phyloP scores from a whole-genome alignment of 2,888 invertebrate species.

The Phrixothrix hirtus region DNA sequence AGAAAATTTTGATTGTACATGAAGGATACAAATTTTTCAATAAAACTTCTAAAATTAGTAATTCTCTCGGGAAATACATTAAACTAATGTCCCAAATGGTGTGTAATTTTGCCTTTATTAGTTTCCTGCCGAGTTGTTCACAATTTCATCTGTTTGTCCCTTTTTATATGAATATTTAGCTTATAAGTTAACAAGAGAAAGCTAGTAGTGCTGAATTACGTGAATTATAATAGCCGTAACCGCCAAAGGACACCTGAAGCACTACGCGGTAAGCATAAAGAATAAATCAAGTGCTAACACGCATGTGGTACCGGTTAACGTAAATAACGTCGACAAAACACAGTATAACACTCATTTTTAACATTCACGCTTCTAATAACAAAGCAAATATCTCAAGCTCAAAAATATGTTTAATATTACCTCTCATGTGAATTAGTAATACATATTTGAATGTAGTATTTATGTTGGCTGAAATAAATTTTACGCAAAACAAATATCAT shows the following conservation, averaged over 20 bases:
- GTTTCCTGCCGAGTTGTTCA: conserved; percentile 25
- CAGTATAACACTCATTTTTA: conserved; percentile 29
- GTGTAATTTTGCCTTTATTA: conserved; percentile 33
- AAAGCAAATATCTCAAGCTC: conserved; percentile 17
- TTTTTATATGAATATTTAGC: conserved; percentile 23
- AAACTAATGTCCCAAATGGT: conserved; percentile 33
- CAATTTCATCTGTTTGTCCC: conserved; percentile 20
- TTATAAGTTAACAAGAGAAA: conserved; percentile 24
- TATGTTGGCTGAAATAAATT: too few relatives aligned
- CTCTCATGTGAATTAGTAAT: conserved; percentile 2
- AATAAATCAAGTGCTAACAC: conserved; percentile 32
- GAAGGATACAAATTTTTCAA: conserved; percentile 32
- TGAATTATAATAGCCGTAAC: conserved; percentile 30
- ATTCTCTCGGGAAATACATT: conserved; percentile 31
- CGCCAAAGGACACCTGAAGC: conserved; percentile 32
- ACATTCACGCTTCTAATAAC: conserved; percentile 21
- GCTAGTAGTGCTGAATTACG: conserved; percentile 14
- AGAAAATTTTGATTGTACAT: conserved; percentile 20
- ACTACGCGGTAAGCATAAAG: conserved; percentile 32
- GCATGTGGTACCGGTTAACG: conserved; percentile 28
- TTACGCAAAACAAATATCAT: too few relatives aligned
- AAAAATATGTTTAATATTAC: conserved; percentile 12
- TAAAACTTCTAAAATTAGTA: conserved; percentile 31
- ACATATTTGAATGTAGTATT: too few relatives aligned
- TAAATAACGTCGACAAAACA: conserved; percentile 29